Conservation (phyloP, 2,113 vertebrate species). For the Amphiprion percula region DNA sequence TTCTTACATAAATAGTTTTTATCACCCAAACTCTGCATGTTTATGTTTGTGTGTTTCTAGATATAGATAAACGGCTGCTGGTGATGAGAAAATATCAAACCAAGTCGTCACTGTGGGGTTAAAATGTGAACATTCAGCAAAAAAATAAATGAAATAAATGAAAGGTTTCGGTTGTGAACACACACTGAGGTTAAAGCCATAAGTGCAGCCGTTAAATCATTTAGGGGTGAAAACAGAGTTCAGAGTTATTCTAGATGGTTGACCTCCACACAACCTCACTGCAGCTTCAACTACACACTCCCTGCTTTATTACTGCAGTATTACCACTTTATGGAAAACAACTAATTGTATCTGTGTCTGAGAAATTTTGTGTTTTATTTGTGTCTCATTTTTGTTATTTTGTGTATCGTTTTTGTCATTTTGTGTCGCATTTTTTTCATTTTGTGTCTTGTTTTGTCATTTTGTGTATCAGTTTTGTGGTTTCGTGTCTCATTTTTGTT, state of each 20-base stretch:
- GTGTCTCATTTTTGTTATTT: no score
- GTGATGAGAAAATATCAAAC: conserved; percentile 13
- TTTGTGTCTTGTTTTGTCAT: no score
- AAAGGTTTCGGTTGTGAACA: no score
- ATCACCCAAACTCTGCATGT: background rate
- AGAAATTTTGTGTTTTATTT: no score
- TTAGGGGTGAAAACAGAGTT: background rate
- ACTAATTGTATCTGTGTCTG: no score
- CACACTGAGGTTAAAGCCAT: background rate
- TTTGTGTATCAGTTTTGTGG: no score
- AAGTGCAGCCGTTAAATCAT: conserved; percentile 1
- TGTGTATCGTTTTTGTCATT: no score
- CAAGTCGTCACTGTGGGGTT: background rate
- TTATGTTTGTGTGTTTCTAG: background rate
- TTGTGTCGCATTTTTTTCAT: no score
- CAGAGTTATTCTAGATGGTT: background rate
- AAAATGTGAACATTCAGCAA: background rate
- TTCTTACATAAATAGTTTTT: background rate
- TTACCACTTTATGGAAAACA: background rate
- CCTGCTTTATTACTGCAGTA: background rate
- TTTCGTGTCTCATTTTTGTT: no score
- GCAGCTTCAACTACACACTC: background rate
- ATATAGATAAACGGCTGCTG: background rate
- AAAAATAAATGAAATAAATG: background rate
- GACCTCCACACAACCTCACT: background rate